These are phyloP conservation scores for Drosophila nigritarsus DNA, from an alignment of 2,888 invertebrate species.

Conservation along the genomic window DNA sequence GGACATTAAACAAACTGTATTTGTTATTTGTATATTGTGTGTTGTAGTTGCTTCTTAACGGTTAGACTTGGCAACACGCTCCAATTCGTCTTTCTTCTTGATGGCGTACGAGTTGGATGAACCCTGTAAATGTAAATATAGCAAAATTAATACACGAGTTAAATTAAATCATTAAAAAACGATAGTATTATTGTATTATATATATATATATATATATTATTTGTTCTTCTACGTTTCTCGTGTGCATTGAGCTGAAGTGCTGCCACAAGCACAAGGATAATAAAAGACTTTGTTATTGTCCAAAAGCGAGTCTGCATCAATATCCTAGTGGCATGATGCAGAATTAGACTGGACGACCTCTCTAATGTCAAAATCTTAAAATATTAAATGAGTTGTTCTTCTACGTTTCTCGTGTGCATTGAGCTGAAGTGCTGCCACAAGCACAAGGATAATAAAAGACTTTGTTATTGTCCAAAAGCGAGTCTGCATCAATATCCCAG, in stretches of 20 bases:
- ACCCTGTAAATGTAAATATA: constrained; percentile 87
- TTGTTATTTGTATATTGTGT: constrained; percentile 55
- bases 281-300: constrained; percentile 79
- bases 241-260: constrained; percentile 62
- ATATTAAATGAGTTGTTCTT: constrained; percentile 62
- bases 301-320: constrained; percentile 81
- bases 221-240: constrained; percentile 82
- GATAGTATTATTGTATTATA: background rate
- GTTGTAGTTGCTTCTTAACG: constrained; percentile 89
- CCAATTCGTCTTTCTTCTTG: constrained; percentile 99
- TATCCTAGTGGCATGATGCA: constrained; percentile 62
- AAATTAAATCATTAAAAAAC: background rate
- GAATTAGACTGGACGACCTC: constrained; percentile 70
- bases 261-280: constrained; percentile 82
- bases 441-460: constrained; percentile 83
- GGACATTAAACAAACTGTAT: constrained; percentile 57
- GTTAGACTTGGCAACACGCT: constrained; percentile 99
- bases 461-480: constrained; percentile 82
- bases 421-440: constrained; percentile 48
- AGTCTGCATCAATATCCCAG: constrained; percentile 69
- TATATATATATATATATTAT: background rate
- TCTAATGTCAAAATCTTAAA: background rate
- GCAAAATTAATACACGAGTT: constrained; percentile 7
- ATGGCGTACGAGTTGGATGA: constrained; percentile 99
- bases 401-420: constrained; percentile 82